These are phyloP conservation scores for Murina feae DNA, from an alignment of 2,113 vertebrate genomes.

Conservation along the genomic window DNA sequence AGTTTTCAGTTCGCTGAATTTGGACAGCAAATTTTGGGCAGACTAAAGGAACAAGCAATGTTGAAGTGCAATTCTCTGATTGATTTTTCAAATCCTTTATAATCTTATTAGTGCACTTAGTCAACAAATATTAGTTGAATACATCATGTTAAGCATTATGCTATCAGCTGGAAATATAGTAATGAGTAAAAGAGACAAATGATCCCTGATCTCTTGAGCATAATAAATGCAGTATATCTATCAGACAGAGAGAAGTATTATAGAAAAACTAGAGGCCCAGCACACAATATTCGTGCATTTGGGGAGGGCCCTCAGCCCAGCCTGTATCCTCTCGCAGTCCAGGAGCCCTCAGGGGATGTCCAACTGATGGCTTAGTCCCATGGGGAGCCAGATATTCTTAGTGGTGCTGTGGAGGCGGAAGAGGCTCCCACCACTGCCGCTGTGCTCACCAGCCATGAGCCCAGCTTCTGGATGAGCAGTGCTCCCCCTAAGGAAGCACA, in stretches of 20 bases:
- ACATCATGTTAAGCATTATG: background rate
- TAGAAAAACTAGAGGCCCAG: background rate
- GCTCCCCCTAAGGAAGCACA: no score
- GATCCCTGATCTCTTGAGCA: background rate
- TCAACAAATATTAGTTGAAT: background rate
- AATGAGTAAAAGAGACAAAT: background rate
- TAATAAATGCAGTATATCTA: background rate
- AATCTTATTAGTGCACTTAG: background rate
- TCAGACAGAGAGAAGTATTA: background rate
- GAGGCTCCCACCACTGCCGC: no score
- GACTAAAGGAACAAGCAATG: background rate
- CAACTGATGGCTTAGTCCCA: no score
- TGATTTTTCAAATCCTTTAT: background rate
- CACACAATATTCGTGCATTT: no score
- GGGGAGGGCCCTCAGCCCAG: no score
- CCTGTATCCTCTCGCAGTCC: no score
- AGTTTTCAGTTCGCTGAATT: background rate
- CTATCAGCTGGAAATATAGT: background rate
- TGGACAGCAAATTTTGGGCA: background rate
- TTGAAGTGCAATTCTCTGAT: background rate
- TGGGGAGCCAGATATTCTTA: no score
- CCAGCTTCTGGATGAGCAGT: no score
- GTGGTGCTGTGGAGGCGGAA: no score
- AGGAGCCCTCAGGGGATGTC: no score
- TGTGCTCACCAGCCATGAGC: no score